Evolutionary conservation across 2,888 invertebrate species (phyloP).

Genomic region (Thera obeliscata): DNA sequence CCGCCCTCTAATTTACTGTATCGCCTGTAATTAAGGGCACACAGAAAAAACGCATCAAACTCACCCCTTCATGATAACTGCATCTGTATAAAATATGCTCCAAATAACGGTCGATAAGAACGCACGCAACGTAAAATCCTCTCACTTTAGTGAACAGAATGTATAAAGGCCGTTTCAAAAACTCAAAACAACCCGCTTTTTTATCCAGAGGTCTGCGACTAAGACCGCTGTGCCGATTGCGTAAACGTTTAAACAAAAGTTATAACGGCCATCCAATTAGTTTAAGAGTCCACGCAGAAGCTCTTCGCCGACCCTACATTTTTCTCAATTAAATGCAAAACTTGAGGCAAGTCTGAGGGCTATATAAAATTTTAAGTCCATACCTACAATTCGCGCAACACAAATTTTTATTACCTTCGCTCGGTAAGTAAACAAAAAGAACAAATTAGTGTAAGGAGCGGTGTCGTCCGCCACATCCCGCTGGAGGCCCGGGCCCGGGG

Average conservation of each 20-base stretch:
- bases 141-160: conserved; percentile 22
- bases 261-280: conserved; percentile 82
- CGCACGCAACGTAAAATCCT: conserved; percentile 40
- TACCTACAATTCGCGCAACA: conserved; percentile 81
- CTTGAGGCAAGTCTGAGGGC: conserved; percentile 72
- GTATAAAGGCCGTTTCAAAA: conserved; percentile 9
- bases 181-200: conserved; percentile 31
- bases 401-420: conserved; percentile 82
- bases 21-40: conserved; percentile 74
- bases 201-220: conserved; percentile 15
- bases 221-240: conserved; percentile 51
- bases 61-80: conserved; percentile 73
- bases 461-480: conserved; percentile 57
- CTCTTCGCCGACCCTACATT: conserved; percentile 79
- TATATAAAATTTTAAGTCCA: conserved; percentile 84
- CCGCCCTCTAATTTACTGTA: conserved; percentile 78
- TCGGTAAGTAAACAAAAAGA: conserved; percentile 82
- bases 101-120: conserved; percentile 55
- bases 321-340: conserved; percentile 84
- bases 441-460: conserved; percentile 79
- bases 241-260: conserved; percentile 77
- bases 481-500: conserved; percentile 38
- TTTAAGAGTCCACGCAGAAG: conserved; percentile 82
- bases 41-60: conserved; percentile 67
- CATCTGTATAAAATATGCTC: conserved; percentile 65